Conservation (phyloP, 2,113 vertebrate species). For the Corythaeola cristata region DNA sequence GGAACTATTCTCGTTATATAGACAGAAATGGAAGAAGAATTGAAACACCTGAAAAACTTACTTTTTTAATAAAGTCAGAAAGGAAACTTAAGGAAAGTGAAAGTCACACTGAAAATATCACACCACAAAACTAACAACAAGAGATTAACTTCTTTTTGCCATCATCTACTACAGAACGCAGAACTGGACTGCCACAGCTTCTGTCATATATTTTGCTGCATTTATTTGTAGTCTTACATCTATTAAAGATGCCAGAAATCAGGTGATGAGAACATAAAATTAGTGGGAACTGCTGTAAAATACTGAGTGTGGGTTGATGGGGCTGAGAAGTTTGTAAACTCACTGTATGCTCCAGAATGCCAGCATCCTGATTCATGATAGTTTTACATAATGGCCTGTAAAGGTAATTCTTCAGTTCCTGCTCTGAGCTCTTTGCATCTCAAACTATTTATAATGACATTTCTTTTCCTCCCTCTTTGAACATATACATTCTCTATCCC, state of each 20-base stretch:
- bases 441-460: neutral
- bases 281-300: neutral
- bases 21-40: neutral
- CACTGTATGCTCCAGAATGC: fast-evolving
- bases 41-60: neutral
- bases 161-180: neutral
- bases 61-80: neutral
- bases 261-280: neutral
- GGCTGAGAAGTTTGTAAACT: neutral
- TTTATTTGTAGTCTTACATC: neutral
- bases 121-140: neutral
- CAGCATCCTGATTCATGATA: neutral
- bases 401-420: neutral
- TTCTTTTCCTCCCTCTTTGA: neutral
- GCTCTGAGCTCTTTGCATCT: neutral
- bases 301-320: fast-evolving
- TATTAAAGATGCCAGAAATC: neutral
- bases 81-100: neutral
- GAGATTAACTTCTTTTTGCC: neutral
- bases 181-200: neutral
- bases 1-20: neutral
- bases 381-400: neutral
- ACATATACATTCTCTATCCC: neutral
- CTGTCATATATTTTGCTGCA: neutral
- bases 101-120: neutral